Evolutionary conservation across 2,113 vertebrate genomes (phyloP).

Genomic region (Ictalurus punctatus): DNA sequence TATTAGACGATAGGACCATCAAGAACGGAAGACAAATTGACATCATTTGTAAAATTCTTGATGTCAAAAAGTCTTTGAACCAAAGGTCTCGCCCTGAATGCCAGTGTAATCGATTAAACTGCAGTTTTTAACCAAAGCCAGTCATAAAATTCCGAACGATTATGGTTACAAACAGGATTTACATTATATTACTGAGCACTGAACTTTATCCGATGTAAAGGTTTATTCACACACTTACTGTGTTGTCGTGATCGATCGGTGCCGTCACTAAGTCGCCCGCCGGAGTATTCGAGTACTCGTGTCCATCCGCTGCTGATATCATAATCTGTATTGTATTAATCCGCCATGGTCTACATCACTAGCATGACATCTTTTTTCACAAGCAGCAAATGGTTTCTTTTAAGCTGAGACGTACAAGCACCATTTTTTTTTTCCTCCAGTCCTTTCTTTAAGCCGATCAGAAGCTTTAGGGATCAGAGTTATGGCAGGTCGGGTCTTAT

Average conservation of each 20-base stretch:
- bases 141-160: background rate
- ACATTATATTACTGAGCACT: background rate
- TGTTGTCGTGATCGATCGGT: background rate
- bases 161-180: background rate
- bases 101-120: too few species aligned
- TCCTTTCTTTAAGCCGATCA: slow-evolving; percentile 36
- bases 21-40: too few species aligned
- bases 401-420: background rate
- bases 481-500: background rate
- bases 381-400: slow-evolving; percentile 4
- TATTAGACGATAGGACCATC: background rate
- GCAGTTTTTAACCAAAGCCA: background rate
- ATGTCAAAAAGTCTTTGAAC: too few species aligned
- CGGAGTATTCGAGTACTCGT: background rate
- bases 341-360: background rate
- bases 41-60: too few species aligned
- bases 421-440: background rate
- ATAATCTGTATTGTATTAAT: background rate
- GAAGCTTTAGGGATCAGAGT: slow-evolving; percentile 34
- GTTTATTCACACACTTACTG: background rate
- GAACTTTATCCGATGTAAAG: background rate
- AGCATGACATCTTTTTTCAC: background rate
- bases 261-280: background rate
- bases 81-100: too few species aligned
- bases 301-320: background rate